Evolutionary conservation across 2,888 invertebrate genomes (phyloP).

Genomic region (Lasioglossum villosulum): DNA sequence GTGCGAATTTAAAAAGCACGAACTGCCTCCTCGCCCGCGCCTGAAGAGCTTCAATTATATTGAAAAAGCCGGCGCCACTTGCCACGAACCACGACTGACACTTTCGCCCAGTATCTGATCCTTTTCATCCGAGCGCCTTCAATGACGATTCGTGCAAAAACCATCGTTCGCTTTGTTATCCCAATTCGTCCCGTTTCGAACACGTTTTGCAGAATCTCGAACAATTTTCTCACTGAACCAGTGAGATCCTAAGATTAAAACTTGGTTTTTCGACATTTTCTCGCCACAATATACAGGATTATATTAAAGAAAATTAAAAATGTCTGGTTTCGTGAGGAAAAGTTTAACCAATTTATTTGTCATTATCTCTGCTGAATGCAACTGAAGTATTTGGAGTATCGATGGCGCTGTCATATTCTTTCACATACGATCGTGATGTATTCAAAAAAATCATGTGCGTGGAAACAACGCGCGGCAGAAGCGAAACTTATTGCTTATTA

Average conservation of each 20-base stretch:
- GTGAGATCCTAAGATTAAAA: too few species aligned
- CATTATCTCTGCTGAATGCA: not conserved
- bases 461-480: too few species aligned
- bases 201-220: not conserved
- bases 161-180: constrained; percentile 21
- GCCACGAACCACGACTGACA: constrained; percentile 19
- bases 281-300: too few species aligned
- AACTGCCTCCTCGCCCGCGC: constrained; percentile 22
- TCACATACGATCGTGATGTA: not conserved
- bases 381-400: not conserved
- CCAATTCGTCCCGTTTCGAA: constrained; percentile 12
- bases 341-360: not conserved
- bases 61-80: constrained; percentile 31
- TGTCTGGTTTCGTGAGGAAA: too few species aligned
- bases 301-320: too few species aligned
- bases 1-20: constrained; percentile 36
- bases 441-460: too few species aligned
- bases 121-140: constrained; percentile 11
- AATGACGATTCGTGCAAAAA: constrained; percentile 8
- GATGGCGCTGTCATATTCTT: too few species aligned
- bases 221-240: not conserved
- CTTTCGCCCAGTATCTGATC: constrained; percentile 27
- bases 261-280: too few species aligned
- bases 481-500: too few species aligned
- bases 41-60: constrained; percentile 53